Evolutionary conservation across 2,113 vertebrate species (phyloP), one percentile per base, ranked within the genome.

Genomic region (Thomomys bottae): DNA sequence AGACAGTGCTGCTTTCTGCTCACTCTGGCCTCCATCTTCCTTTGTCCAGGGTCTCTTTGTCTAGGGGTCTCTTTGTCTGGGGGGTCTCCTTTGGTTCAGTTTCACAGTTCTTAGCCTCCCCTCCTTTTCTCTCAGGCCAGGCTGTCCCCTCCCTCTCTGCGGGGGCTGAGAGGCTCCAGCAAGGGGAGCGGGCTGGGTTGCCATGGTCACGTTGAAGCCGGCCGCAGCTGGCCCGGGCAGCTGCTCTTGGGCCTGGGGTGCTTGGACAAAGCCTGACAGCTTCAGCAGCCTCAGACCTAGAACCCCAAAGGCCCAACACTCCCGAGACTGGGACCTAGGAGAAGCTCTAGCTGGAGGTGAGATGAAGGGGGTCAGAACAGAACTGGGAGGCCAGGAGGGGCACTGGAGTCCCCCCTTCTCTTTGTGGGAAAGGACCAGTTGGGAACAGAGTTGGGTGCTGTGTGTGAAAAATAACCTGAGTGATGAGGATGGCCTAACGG

Each of bases 191-290:
- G 45, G 81, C 90, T 87, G 84, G 61, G 96, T 97, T 97, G 93
- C 95, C 96, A 97, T 97, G 96, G 96, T 94, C 93, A 97, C 96
- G 2, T 63, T 2, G 92, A 97, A 97, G 96, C 95, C 78, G 0
- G 94, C 94, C 42, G 91, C 96, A 97, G 96, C 96, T 97, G 96
- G 96, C 94, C 91, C 0, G 23, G 95, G 96, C 96, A 97, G 96
- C 96, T 97, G 96, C 96, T 97, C 95, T 86, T 36, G 67, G 89
- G 91, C 81, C 91, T 57, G 38, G 34, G 91, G 81, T 71, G 73
- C 30, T 70, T 8, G 73, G 96, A 97, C 96, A 97, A 97, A 97
- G 96, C 95, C 96, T 18, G 84, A 88, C 79, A 3, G 88, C 84
- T 38, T 91, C 26, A 24, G 88, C 80, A 54, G 88, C 77, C 78